Percentiles rank a stretch among this genome's conserved stretches.
These are phyloP conservation scores for Myzus persicae DNA, from an alignment of 1,140 invertebrate genomes.

Conservation along the genomic window DNA sequence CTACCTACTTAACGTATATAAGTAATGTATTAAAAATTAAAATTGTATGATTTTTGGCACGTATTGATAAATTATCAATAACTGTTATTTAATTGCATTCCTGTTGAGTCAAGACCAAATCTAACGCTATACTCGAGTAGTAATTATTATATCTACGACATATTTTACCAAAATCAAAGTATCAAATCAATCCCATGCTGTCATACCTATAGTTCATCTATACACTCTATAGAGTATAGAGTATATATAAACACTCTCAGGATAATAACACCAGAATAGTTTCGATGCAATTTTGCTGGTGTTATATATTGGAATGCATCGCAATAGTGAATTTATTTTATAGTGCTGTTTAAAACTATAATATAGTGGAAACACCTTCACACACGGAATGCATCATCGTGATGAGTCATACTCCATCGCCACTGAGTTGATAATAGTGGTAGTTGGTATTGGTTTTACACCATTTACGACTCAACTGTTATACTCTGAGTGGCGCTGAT, in stretches of 20 bases:
- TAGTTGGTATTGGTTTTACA: neutral
- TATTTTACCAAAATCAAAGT: neutral
- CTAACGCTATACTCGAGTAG: neutral
- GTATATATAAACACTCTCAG: neutral
- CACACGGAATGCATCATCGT: neutral
- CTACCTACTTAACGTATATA: neutral
- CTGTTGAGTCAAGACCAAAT: neutral
- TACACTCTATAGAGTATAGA: too few relatives aligned
- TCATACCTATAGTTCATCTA: neutral
- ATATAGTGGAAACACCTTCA: neutral
- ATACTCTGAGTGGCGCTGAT: neutral
- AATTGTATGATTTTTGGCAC: neutral
- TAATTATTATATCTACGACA: neutral
- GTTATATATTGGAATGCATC: neutral
- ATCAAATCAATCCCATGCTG: neutral
- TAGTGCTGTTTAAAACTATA: neutral
- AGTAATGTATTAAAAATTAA: neutral
- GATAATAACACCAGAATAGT: neutral
- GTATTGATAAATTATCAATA: conserved; percentile 7
- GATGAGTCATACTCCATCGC: conserved; percentile 36
- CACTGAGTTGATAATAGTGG: conserved; percentile 15
- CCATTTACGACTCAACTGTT: neutral
- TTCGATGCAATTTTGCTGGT: neutral
- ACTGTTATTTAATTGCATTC: neutral
- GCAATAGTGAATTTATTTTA: neutral